Conservation (phyloP, 2,113 vertebrate species). For the Dicrurus megarhynchus region DNA sequence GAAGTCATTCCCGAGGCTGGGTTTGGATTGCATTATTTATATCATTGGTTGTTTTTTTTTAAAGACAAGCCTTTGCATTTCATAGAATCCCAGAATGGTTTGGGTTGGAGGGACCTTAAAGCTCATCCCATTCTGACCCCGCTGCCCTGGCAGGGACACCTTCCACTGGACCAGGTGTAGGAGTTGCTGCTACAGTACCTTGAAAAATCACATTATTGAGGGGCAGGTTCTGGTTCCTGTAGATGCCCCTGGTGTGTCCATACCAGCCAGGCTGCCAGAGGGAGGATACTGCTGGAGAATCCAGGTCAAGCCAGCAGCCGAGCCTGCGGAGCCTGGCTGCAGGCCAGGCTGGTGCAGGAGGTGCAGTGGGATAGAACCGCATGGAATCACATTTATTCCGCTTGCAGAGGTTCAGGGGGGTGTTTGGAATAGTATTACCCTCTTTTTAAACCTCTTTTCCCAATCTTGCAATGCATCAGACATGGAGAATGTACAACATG, state of each 20-base stretch:
- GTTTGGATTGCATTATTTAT: not conserved
- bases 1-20: not conserved
- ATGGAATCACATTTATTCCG: rapidly evolving
- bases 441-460: not conserved
- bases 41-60: not conserved
- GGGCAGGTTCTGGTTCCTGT: not conserved
- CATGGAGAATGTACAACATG: rapidly evolving
- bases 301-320: not conserved
- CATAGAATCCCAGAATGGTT: not conserved
- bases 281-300: not conserved
- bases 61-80: not conserved
- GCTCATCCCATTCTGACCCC: not conserved
- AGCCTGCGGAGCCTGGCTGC: not conserved
- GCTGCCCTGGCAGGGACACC: not conserved
- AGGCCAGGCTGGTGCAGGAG: not conserved
- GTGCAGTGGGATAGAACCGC: not conserved
- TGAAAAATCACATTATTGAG: not conserved
- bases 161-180: not conserved
- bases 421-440: not conserved
- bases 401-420: not conserved
- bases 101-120: not conserved
- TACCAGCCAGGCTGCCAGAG: not conserved
- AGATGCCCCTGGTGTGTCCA: not conserved
- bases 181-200: rapidly evolving
- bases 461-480: not conserved